Conservation (phyloP, 1,140 invertebrate genomes). For the Cotesia glomerata region DNA sequence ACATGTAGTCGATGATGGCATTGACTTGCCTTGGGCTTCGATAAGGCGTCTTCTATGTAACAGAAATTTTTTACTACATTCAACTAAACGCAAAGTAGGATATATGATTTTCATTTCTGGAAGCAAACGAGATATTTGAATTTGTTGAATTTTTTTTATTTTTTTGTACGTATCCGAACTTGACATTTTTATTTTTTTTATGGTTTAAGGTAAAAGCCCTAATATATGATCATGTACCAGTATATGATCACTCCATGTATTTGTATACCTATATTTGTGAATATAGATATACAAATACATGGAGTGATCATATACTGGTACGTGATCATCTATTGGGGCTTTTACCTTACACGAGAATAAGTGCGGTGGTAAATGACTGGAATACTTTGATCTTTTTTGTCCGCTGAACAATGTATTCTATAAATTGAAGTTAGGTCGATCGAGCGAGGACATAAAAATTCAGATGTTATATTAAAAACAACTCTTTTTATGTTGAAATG, state of each 20-base stretch:
- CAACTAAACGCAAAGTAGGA: conserved; percentile 1
- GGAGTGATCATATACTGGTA: too few relatives aligned
- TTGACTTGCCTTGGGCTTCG: neutral
- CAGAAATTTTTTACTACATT: conserved; percentile 21
- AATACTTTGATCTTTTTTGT: conserved; percentile 24
- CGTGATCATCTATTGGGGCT: too few relatives aligned
- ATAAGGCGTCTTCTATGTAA: conserved; percentile 5
- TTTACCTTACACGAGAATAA: neutral
- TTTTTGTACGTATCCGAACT: too few relatives aligned
- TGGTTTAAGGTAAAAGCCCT: neutral
- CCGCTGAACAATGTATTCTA: conserved; percentile 20
- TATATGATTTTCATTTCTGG: conserved; percentile 6
- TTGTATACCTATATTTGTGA: too few relatives aligned
- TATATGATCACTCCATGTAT: too few relatives aligned
- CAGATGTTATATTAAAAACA: neutral
- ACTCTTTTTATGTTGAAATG: too few relatives aligned
- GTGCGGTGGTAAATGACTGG: neutral
- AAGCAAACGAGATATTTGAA: neutral
- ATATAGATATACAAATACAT: too few relatives aligned
- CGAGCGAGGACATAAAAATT: conserved; percentile 21
- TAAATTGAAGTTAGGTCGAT: conserved; percentile 18
- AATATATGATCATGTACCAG: too few relatives aligned
- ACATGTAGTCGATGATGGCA: conserved; percentile 9
- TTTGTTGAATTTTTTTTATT: neutral
- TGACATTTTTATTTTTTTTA: neutral